Evolutionary conservation across 1,140 invertebrate genomes (phyloP).

Genomic region (Anastrepha ludens): DNA sequence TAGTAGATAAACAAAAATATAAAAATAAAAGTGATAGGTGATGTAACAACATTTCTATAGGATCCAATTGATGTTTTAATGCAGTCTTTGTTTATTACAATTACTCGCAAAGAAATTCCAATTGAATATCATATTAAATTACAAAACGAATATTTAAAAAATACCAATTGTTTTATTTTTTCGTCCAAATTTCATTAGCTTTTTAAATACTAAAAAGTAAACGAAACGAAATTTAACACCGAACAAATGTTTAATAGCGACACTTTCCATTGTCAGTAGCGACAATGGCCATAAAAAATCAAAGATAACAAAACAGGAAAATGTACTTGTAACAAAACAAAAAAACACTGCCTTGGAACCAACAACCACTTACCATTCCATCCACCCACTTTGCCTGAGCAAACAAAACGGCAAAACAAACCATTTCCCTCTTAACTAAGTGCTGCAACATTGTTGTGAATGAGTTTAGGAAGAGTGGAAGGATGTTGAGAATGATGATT

Average conservation of each 20-base stretch:
- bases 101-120: no score
- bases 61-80: no score
- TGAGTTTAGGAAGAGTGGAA: neutral
- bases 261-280: slow-evolving; percentile 48
- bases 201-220: neutral
- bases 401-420: slow-evolving; percentile 63
- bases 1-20: no score
- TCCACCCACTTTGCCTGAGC: slow-evolving; percentile 46
- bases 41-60: no score
- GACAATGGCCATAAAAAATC: slow-evolving; percentile 1
- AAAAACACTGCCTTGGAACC: neutral
- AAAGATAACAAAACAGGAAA: neutral
- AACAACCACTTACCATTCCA: slow-evolving; percentile 55
- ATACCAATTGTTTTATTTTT: neutral
- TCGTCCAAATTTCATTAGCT: neutral
- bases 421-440: slow-evolving; percentile 73
- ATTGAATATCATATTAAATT: slow-evolving; percentile 28
- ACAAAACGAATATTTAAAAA: neutral
- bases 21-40: no score
- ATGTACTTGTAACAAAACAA: neutral
- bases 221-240: slow-evolving; percentile 61
- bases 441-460: slow-evolving; percentile 58
- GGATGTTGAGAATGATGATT: slow-evolving; percentile 10
- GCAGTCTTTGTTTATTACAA: no score
- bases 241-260: slow-evolving; percentile 70